These are phyloP conservation scores for Alfaro cultratus DNA, from an alignment of 2,797 vertebrate species.

Conservation along the genomic window DNA sequence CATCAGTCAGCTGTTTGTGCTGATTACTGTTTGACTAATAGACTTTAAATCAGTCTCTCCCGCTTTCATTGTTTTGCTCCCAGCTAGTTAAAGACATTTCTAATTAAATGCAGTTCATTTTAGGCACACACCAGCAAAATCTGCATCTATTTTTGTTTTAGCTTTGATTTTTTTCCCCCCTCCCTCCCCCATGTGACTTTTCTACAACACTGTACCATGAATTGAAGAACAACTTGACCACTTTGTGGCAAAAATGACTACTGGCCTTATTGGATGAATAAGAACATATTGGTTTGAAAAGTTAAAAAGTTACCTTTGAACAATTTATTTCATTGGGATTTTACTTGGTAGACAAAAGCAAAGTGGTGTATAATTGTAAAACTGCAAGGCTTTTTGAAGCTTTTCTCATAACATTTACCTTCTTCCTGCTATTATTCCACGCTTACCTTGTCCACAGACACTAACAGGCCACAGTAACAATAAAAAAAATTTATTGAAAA, in stretches of 20 bases:
- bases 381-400: not conserved
- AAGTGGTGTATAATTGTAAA: not conserved
- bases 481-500: no score
- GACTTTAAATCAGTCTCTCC: conserved; percentile 37
- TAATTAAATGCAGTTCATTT: conserved; percentile 21
- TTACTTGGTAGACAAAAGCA: not conserved
- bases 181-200: not conserved
- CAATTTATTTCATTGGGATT: no score
- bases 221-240: not conserved
- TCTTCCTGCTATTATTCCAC: not conserved
- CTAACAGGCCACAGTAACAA: no score
- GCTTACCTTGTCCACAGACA: no score
- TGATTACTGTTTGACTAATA: conserved; percentile 68
- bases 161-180: not conserved
- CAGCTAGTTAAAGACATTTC: conserved; percentile 16
- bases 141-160: not conserved
- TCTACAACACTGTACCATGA: not conserved
- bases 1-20: conserved; percentile 63
- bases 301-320: no score
- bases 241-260: no score
- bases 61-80: not conserved
- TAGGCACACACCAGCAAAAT: conserved; percentile 18
- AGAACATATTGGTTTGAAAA: no score
- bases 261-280: no score
- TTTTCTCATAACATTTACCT: not conserved